Conservation (phyloP, 2,113 vertebrate species). For the Apodemus speciosus region DNA sequence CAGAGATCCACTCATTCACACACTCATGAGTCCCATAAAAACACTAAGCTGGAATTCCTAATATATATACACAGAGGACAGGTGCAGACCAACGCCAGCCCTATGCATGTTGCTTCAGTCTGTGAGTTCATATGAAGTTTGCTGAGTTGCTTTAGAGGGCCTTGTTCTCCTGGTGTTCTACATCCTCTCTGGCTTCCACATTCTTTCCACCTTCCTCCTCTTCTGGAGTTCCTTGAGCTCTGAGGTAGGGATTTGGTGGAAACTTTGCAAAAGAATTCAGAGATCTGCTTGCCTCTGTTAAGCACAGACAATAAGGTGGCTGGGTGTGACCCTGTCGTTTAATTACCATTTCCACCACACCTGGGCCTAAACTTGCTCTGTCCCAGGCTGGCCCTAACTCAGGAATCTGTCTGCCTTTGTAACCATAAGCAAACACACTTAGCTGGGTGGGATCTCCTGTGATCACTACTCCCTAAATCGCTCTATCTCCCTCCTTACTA, state of each 20-base stretch:
- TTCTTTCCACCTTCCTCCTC: background rate
- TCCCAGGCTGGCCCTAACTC: too few species aligned
- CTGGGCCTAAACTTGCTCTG: too few species aligned
- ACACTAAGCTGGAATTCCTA: background rate
- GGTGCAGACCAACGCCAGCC: background rate
- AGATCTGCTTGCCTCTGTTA: too few species aligned
- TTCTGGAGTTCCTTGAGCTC: background rate
- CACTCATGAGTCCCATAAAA: background rate
- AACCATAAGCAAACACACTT: too few species aligned
- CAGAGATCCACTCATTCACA: background rate
- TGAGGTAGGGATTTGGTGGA: background rate
- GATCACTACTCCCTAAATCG: too few species aligned
- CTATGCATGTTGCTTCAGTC: background rate
- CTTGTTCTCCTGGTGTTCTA: background rate
- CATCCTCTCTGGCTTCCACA: background rate
- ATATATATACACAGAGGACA: too few species aligned
- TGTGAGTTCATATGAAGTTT: background rate
- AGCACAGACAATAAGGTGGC: too few species aligned
- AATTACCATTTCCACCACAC: too few species aligned
- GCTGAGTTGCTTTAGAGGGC: background rate
- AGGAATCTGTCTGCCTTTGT: too few species aligned
- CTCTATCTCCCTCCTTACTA: too few species aligned
- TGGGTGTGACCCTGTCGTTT: background rate
- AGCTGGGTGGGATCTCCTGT: too few species aligned
- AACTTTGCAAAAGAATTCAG: too few species aligned